Base-by-base conservation (phyloP, 1,140 invertebrate species). In the Nautilus pompilius region DNA sequence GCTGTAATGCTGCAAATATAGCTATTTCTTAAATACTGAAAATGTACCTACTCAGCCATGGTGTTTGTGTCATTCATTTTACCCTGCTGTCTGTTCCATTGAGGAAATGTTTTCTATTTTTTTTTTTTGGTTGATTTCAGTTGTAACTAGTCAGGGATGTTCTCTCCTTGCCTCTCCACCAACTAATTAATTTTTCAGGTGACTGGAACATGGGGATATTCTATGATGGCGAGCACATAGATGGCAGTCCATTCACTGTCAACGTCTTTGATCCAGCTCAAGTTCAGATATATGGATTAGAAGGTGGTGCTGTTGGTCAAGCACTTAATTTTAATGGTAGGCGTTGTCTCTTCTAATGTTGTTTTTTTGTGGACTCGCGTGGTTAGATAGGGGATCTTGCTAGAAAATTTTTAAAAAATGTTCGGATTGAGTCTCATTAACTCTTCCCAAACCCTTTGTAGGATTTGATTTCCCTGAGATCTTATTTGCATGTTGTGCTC, bases 181-280 rank as follows among this genome's bases (percentile, higher is more conserved):
- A 8, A 26, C 22, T 51, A 13, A 13, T 51, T 22, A 41, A 0
- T 10, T 10, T 65, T 67, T 30, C 67, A 86, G 85, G 86, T 45
- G 92, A 95, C 73, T 99, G 96, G 95, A 90, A 92, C 68, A 95
- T 99, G 57, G 91, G 91, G 65, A 96, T 99, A 62, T 90, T 92
- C 24, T 98, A 98, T 80, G 93, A 96, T 74, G 93, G 92, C 36
- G 90, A 94, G 76, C 93, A 98, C 78, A 98, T 99, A 70, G 90
- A 93, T 79, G 96, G 95, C 51, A 81, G 80, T 67, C 82, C 82
- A 28, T 81, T 75, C 63, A 64, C 67, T 20, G 70, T 80, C 15
- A 72, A 73, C 24, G 81, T 82, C 5, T 82, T 73, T 67, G 81
- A 83, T 68, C 77, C 80, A 13, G 67, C 68, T 6, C 60, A 67